Conservation (phyloP, 2,888 invertebrate species). For the Apodemia hepburni region DNA sequence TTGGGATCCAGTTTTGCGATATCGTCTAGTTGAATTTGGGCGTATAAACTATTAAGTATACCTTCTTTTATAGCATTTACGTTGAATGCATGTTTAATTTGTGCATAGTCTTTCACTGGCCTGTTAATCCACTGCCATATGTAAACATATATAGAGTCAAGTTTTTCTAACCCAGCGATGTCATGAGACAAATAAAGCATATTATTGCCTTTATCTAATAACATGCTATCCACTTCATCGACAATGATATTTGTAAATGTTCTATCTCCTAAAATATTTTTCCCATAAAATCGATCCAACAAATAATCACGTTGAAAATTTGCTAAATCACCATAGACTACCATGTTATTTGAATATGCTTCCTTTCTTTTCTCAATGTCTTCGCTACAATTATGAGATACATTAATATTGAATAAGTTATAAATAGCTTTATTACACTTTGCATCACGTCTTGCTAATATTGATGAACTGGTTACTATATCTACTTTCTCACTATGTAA, state of each 20-base stretch:
- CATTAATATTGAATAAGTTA: slow-evolving; percentile 19
- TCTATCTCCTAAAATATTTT: slow-evolving; percentile 21
- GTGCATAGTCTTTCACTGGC: slow-evolving; percentile 3
- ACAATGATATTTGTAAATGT: slow-evolving; percentile 18
- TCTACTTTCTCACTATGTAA: slow-evolving; percentile 17
- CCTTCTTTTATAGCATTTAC: slow-evolving; percentile 13
- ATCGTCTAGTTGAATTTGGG: slow-evolving; percentile 10
- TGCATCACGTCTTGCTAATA: slow-evolving; percentile 19
- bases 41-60: slow-evolving; percentile 10
- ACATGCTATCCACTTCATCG: slow-evolving; percentile 21
- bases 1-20: slow-evolving; percentile 17
- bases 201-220: slow-evolving; percentile 22
- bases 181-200: slow-evolving; percentile 21
- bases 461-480: slow-evolving; percentile 21
- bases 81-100: background rate
- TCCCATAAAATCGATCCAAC: slow-evolving; percentile 19
- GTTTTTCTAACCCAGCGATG: slow-evolving; percentile 20
- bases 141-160: slow-evolving; percentile 21
- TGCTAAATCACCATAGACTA: slow-evolving; percentile 18
- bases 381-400: slow-evolving; percentile 18
- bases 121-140: slow-evolving; percentile 17
- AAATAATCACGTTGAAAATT: slow-evolving; percentile 21
- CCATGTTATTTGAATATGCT: slow-evolving; percentile 15
- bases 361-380: slow-evolving; percentile 16
- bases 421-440: slow-evolving; percentile 17